A percentile compares a stretch with the other conserved stretches of the same genome.
phyloP scores from a whole-genome alignment of 2,113 vertebrate species.

The human (Homo sapiens) region GRCh38 chr2:166180001-166180500 shows the following conservation, averaged over 20 bases:
- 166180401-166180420: too few relatives aligned
- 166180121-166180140: too few relatives aligned
- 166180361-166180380: too few relatives aligned
- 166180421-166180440: too few relatives aligned
- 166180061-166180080: not conserved
- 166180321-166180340: too few relatives aligned
- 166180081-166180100: not conserved
- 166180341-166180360: too few relatives aligned
- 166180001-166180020: not conserved
- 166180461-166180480: too few relatives aligned
- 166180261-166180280: not conserved
- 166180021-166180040: not conserved
- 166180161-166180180: not conserved
- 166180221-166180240: not conserved
- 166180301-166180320: not conserved
- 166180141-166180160: not conserved
- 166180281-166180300: not conserved
- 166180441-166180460: too few relatives aligned
- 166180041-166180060: not conserved
- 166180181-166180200: not conserved
- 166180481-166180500: too few relatives aligned
- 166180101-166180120: not conserved
- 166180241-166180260: not conserved
- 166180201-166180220: not conserved
- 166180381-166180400: too few relatives aligned